Base-by-base conservation (phyloP, 2,797 vertebrate species). In the Tachyglossus aculeatus region DNA sequence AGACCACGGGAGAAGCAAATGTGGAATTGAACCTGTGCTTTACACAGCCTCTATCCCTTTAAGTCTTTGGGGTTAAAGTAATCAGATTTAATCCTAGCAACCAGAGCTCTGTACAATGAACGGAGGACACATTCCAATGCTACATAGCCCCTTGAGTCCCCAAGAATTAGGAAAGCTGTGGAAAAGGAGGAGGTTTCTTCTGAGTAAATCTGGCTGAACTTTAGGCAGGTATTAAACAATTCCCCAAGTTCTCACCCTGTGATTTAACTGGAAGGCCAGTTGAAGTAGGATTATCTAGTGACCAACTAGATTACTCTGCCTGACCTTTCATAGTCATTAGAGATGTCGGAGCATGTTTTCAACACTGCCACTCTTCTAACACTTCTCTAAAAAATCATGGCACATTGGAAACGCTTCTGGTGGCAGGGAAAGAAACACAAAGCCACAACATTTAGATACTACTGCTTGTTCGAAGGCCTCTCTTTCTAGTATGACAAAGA, bases 91-190 rank as follows among this genome's bases (percentile, higher is more conserved):
- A 27, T 43, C 44, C 40, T 19, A 60, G 68, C 34, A 71, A 74
- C 67, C 56, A 75, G 48, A 67, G 29, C 43, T 74, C 41, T 55
- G 69, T 48, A 31, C 0, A 50, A 19, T 19, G 0, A 0, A 0
- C 0, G 43, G 40, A 71, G 36, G 40, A 33, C 33, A 33, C 14
- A 59, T 44, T 37, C 25, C 41, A 84, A 59, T 0, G 59, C 19
- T 32, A 25, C 59, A 47, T 54, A 41, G 9, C 44, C 69, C 63
- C 69, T 57, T 47, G 36, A 0, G 1, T 19, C 64, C 64, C 47
- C 68, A 29, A 44, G 48, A 66, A 78, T 27, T 44, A 75, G 52
- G 44, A 80, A 74, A n/a, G 27, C 22, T 56, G 77, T 21, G 16
- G 38, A n/a, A 24, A 1, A 62, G 24, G 86, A 38, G 56, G 34